These are phyloP conservation scores for Zaprionus ornatus DNA, from an alignment of 1,140 invertebrate genomes.

Conservation along the genomic window DNA sequence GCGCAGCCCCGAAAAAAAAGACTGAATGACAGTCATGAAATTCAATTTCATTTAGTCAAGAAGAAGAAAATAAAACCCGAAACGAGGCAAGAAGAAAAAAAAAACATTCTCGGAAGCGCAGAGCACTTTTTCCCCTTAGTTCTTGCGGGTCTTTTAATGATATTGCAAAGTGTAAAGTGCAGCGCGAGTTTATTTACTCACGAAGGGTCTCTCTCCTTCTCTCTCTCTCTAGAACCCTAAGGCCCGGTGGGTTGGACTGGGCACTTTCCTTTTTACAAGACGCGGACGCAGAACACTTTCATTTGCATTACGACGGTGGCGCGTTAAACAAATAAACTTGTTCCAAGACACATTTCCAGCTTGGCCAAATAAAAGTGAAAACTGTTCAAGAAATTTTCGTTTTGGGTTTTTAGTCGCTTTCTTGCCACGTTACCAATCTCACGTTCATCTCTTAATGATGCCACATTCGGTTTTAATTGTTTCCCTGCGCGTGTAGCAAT, in stretches of 20 bases:
- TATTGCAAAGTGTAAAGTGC: slow-evolving; percentile 57
- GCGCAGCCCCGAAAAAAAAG: slow-evolving; percentile 25
- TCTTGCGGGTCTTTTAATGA: slow-evolving; percentile 23
- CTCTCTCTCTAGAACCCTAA: background rate
- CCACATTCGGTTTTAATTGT: slow-evolving; percentile 64
- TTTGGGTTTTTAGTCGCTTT: slow-evolving; percentile 40
- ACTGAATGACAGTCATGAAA: slow-evolving; percentile 61
- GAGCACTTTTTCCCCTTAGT: slow-evolving; percentile 9
- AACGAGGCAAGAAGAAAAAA: background rate
- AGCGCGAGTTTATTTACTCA: slow-evolving; percentile 6
- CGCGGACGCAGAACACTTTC: slow-evolving; percentile 66
- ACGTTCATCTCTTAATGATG: slow-evolving; percentile 78
- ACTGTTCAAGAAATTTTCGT: slow-evolving; percentile 40
- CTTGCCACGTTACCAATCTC: slow-evolving; percentile 57
- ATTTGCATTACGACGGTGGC: slow-evolving; percentile 57
- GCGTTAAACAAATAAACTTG: slow-evolving; percentile 55
- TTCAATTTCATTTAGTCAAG: slow-evolving; percentile 54
- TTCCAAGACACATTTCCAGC: slow-evolving; percentile 20
- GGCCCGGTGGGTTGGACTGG: background rate
- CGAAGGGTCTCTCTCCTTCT: slow-evolving; percentile 6
- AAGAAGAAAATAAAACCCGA: background rate
- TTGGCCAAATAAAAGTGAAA: slow-evolving; percentile 75
- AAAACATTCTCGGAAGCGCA: slow-evolving; percentile 63
- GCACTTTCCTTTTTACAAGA: slow-evolving; percentile 58
- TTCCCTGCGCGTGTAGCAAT: slow-evolving; percentile 59